A percentile compares a stretch with the other conserved stretches of the same genome.
Evolutionary conservation across 1,140 invertebrate species (phyloP).

Genomic region (Galendromus occidentalis): DNA sequence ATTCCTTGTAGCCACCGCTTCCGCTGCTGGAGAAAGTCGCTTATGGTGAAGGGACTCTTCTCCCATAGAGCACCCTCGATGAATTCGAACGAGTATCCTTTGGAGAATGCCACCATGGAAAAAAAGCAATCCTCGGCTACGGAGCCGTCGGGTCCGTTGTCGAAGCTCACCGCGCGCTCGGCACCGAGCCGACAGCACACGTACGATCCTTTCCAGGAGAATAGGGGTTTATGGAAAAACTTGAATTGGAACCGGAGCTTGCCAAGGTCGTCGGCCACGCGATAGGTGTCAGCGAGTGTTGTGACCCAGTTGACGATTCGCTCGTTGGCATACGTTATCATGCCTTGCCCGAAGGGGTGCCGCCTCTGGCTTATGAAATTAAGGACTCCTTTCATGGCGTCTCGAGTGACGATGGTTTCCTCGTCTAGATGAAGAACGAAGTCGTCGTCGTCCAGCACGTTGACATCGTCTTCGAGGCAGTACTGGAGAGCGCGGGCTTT

Average conservation of each 20-base stretch:
- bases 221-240: constrained; percentile 78
- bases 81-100: constrained; percentile 30
- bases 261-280: constrained; percentile 92
- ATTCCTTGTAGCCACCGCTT: constrained; percentile 88
- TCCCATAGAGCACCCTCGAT: constrained; percentile 37
- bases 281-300: constrained; percentile 82
- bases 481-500: constrained; percentile 90
- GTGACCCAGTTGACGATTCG: constrained; percentile 88
- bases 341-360: constrained; percentile 87
- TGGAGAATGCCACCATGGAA: constrained; percentile 32
- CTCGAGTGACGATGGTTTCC: constrained; percentile 83
- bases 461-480: constrained; percentile 74
- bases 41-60: constrained; percentile 75
- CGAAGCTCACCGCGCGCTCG: constrained; percentile 32
- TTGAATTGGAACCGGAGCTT: constrained; percentile 80
- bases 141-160: constrained; percentile 34
- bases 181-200: constrained; percentile 31
- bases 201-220: constrained; percentile 73
- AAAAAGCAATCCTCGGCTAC: constrained; percentile 39
- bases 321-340: constrained; percentile 94
- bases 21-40: constrained; percentile 82
- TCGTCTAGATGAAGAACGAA: constrained; percentile 97
- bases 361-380: constrained; percentile 89
- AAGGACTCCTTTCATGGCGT: constrained; percentile 65
- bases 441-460: constrained; percentile 65